Evolutionary conservation across 2,113 vertebrate species (phyloP).

Genomic region (Elgaria multicarinata): DNA sequence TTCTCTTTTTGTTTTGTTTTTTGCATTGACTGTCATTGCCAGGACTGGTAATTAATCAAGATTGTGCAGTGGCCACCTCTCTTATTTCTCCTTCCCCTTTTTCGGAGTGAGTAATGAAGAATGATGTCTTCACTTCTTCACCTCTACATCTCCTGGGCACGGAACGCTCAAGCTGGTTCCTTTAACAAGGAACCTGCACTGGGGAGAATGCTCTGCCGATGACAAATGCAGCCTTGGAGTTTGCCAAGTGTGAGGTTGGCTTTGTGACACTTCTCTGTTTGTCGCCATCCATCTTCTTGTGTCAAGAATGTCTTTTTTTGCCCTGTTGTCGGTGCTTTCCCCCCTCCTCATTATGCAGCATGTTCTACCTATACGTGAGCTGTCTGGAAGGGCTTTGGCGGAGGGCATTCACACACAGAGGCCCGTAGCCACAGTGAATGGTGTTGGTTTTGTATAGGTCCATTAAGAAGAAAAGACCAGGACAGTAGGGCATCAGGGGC

Average conservation of each 20-base stretch:
- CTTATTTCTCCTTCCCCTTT: constrained; percentile 57
- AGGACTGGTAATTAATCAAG: constrained; percentile 76
- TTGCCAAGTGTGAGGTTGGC: constrained; percentile 48
- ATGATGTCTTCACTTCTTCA: constrained; percentile 71
- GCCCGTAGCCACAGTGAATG: constrained; percentile 24
- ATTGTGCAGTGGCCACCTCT: constrained; percentile 49
- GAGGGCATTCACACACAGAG: constrained; percentile 4
- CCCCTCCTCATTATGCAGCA: constrained; percentile 13
- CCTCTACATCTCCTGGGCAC: constrained; percentile 47
- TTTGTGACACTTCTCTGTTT: constrained; percentile 63
- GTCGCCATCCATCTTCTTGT: constrained; percentile 65
- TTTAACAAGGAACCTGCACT: constrained; percentile 55
- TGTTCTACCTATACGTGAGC: neutral
- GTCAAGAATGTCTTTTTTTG: constrained; percentile 52
- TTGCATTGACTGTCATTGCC: constrained; percentile 64
- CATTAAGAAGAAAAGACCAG: constrained; percentile 28
- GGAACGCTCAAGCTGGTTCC: constrained; percentile 48
- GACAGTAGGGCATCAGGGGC: neutral
- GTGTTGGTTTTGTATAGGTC: constrained; percentile 6
- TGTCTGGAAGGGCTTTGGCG: constrained; percentile 12
- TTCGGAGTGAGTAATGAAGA: constrained; percentile 73
- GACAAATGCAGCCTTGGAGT: constrained; percentile 69
- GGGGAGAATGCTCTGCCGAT: constrained; percentile 57
- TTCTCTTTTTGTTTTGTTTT: constrained; percentile 33
- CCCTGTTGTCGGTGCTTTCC: constrained; percentile 50